phyloP scores from a whole-genome alignment of 1,140 invertebrate genomes.

The Idris sp. region DNA sequence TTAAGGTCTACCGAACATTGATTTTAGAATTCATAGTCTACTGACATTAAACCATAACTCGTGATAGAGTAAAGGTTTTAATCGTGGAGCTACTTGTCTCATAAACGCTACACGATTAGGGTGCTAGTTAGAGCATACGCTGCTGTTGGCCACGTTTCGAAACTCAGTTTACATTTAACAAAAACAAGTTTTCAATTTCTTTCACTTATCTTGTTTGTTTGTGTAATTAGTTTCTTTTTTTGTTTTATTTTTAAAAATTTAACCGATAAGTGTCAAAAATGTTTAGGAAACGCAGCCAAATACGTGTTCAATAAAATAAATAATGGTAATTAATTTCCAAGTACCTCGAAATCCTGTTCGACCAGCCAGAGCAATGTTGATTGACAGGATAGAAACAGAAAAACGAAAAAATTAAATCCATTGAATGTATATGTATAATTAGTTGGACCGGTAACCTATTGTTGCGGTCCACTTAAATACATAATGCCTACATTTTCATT shows the following conservation, averaged over 20 bases:
- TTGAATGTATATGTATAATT: slow-evolving; percentile 54
- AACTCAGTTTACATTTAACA: slow-evolving; percentile 18
- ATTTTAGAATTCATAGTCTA: slow-evolving; percentile 59
- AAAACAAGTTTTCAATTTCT: no score
- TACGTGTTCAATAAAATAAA: slow-evolving; percentile 72
- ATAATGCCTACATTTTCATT: slow-evolving; percentile 68
- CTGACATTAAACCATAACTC: slow-evolving; percentile 61
- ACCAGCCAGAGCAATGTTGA: slow-evolving; percentile 77
- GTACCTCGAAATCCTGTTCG: slow-evolving; percentile 79
- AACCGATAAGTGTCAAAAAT: slow-evolving; percentile 56
- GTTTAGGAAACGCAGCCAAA: slow-evolving; percentile 74
- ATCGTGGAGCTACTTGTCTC: slow-evolving; percentile 59
- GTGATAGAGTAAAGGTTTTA: slow-evolving; percentile 56
- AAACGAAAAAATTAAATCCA: slow-evolving; percentile 72
- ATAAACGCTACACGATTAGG: slow-evolving; percentile 58
- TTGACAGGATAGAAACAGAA: slow-evolving; percentile 77
- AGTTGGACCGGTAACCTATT: slow-evolving; percentile 47
- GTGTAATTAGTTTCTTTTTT: not conserved
- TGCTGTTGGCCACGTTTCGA: slow-evolving; percentile 50
- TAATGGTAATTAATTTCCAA: slow-evolving; percentile 74
- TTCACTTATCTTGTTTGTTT: slow-evolving; percentile 35
- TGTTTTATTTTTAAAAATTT: not conserved
- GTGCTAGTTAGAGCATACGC: slow-evolving; percentile 57
- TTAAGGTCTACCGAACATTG: slow-evolving; percentile 60
- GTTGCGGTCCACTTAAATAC: slow-evolving; percentile 51